Percentiles rank a stretch among this genome's conserved stretches.
These are phyloP conservation scores for Leptopilina clavipes DNA, from an alignment of 1,140 invertebrate species.

Conservation along the genomic window DNA sequence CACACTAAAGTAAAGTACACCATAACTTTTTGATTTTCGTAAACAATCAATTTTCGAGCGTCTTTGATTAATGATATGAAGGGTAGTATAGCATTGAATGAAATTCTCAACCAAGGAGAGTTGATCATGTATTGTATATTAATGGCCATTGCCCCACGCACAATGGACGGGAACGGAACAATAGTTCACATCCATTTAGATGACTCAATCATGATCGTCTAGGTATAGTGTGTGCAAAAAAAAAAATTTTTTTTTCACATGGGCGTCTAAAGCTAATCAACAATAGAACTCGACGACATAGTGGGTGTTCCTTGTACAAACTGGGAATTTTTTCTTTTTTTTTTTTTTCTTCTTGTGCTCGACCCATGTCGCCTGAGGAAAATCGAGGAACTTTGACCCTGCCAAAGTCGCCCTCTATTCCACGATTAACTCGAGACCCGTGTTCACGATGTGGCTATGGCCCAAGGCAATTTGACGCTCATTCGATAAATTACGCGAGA, in stretches of 20 bases:
- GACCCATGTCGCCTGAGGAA: not conserved
- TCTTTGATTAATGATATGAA: slow-evolving; percentile 29
- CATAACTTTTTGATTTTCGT: not conserved
- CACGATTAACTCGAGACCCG: slow-evolving; percentile 14
- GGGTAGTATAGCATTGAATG: not conserved
- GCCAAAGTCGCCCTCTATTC: slow-evolving; percentile 1
- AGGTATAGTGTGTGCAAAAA: not conserved
- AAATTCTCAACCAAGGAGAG: slow-evolving; percentile 19
- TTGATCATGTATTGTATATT: slow-evolving; percentile 58
- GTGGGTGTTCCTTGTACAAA: not conserved
- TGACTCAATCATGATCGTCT: slow-evolving; percentile 60
- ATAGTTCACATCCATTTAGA: slow-evolving; percentile 62
- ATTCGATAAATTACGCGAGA: slow-evolving; percentile 32
- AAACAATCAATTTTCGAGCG: not conserved
- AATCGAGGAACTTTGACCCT: slow-evolving; percentile 29
- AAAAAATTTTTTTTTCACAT: not conserved
- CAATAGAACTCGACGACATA: not conserved
- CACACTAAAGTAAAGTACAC: too few relatives aligned
- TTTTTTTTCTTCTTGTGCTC: not conserved
- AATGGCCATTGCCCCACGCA: slow-evolving; percentile 54
- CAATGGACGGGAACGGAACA: slow-evolving; percentile 56
- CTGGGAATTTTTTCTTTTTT: not conserved
- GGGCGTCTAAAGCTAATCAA: not conserved
- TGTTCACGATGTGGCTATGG: slow-evolving; percentile 25
- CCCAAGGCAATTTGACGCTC: slow-evolving; percentile 28